These are phyloP conservation scores for Caenorhabditis uteleia DNA, from an alignment of 2,888 invertebrate genomes.

Conservation along the genomic window DNA sequence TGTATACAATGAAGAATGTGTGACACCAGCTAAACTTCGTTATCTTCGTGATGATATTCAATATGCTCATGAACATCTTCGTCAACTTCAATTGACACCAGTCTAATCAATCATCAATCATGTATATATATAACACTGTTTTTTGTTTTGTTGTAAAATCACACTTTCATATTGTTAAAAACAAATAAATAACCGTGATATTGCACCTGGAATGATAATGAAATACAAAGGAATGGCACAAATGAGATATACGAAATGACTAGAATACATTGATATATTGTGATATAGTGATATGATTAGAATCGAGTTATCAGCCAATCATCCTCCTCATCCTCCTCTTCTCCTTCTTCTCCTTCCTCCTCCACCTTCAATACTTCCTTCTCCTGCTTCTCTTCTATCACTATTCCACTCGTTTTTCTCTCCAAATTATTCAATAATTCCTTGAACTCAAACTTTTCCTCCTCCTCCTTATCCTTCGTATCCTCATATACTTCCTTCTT, in stretches of 20 bases:
- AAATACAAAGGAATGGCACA: too few species aligned
- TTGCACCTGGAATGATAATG: too few species aligned
- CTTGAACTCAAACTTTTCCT: background rate
- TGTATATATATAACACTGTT: background rate
- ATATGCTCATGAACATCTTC: slow-evolving; percentile 26
- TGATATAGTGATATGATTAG: too few species aligned
- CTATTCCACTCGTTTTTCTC: too few species aligned
- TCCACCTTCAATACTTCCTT: too few species aligned
- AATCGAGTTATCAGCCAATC: too few species aligned
- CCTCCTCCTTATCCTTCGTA: background rate
- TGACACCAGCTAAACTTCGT: slow-evolving; percentile 33
- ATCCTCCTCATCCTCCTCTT: too few species aligned
- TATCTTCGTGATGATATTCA: slow-evolving; percentile 29
- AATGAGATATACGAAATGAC: too few species aligned
- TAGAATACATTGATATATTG: too few species aligned
- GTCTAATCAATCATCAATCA: background rate
- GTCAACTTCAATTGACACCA: slow-evolving; percentile 14
- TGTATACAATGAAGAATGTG: slow-evolving; percentile 36
- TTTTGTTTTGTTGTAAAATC: background rate
- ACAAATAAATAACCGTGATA: slow-evolving; percentile 1
- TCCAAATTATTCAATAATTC: too few species aligned
- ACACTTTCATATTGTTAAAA: background rate
- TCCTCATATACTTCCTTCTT: slow-evolving; percentile 1
- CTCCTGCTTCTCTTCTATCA: too few species aligned
- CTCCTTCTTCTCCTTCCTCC: too few species aligned